Percentiles rank a stretch among this genome's conserved stretches.
Conservation (phyloP, 2,797 vertebrate species). For the Fringilla coelebs region DNA sequence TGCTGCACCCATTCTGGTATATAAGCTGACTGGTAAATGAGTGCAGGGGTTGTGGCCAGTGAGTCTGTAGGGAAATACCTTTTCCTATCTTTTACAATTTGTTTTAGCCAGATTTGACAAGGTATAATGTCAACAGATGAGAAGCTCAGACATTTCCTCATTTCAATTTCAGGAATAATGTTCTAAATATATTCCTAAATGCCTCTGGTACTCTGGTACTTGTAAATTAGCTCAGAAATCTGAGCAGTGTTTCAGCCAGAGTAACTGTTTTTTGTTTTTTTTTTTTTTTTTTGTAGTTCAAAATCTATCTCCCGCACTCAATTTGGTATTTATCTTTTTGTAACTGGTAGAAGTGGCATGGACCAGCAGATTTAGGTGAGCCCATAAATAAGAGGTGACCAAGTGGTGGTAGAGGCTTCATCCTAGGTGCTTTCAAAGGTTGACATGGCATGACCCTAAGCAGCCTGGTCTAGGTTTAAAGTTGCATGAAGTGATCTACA, state of each 20-base stretch:
- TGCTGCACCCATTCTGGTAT: rapidly evolving
- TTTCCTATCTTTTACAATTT: not conserved
- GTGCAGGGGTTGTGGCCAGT: not conserved
- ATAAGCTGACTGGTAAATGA: not conserved
- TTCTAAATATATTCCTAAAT: not conserved
- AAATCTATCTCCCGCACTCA: not conserved
- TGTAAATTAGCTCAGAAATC: not conserved
- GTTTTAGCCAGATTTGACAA: not conserved
- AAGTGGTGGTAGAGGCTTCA: not conserved
- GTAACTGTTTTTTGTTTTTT: not conserved
- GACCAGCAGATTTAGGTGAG: not conserved
- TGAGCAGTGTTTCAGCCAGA: not conserved
- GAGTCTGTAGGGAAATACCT: not conserved
- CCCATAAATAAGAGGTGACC: not conserved
- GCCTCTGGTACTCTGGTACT: not conserved
- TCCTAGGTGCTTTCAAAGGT: not conserved
- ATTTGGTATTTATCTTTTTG: not conserved
- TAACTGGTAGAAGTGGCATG: not conserved
- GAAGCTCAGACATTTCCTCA: not conserved
- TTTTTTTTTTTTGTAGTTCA: not conserved
- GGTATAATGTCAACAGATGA: not conserved
- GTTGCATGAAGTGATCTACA: not conserved
- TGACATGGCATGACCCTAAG: not conserved
- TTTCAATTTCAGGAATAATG: not conserved
- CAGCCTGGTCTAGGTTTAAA: not conserved